Base-by-base conservation (phyloP, 2,113 vertebrate species). In the Oriolus oriolus region DNA sequence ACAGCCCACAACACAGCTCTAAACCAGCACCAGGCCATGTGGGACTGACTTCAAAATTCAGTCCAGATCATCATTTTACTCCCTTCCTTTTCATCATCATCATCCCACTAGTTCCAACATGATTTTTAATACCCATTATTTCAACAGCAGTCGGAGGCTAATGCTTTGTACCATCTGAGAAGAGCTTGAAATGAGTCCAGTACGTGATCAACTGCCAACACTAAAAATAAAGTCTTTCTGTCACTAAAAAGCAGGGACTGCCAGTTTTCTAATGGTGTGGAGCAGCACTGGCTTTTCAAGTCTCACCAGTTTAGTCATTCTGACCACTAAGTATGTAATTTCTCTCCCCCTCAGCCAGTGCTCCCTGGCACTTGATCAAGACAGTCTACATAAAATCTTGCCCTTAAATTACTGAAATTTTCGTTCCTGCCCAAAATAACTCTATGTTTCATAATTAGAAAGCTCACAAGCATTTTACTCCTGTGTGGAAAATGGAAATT, bases 221-320 rank as follows among this genome's bases (percentile, higher is more conserved):
- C 93, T 93, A 96, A 97, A 97, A 96, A 97, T 97, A 95, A 95
- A 95, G 84, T 47, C 89, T 91, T 84, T 96, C 81, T 96, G 90
- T 86, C 95, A 95, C 93, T 61, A 75, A 87, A 93, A 80, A 90
- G 75, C 82, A 93, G 68, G 79, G 70, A 91, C 93, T 96, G 90
- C 93, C 94, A 95, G 89, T 65, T 80, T 96, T 44, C 87, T 85
- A 82, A 81, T 85, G 70, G 53, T 27, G 49, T 30, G 68, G 88
- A 94, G 47, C 85, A 95, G 75, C 83, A 66, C 76, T 74, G 65
- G 84, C 74, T 87, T 79, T 96, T 93, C 84, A 85, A 80, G 84
- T 79, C 89, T 83, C 93, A 91, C 81, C 82, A 94, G 91, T 90
- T 94, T 21, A 90, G 87, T 83, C 82, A 87, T 47, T 74, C 92